Evolutionary conservation across 2,888 invertebrate species (phyloP).

Genomic region (Autographa gamma): DNA sequence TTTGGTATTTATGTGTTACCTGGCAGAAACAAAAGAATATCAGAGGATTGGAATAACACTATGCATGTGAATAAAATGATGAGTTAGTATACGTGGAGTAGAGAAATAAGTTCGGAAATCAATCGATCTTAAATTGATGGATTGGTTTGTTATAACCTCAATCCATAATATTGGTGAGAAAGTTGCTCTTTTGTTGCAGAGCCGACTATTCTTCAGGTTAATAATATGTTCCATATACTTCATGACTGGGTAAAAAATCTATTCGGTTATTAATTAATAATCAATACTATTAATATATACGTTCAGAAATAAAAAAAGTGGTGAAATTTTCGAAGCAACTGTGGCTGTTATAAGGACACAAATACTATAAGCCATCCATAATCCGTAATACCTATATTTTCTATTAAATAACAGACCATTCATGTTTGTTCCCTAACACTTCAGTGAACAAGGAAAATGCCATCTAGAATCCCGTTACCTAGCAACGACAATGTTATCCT

Average conservation of each 20-base stretch:
- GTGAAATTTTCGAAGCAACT: too few species aligned
- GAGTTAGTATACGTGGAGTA: conserved; percentile 2
- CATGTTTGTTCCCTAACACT: conserved; percentile 19
- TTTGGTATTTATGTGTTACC: too few species aligned
- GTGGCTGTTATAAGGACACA: too few species aligned
- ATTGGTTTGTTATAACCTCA: conserved; percentile 57
- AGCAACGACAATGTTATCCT: conserved; percentile 50
- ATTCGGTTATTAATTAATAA: too few species aligned
- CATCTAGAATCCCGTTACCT: conserved; percentile 32
- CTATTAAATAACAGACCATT: conserved; percentile 22
- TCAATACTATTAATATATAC: too few species aligned
- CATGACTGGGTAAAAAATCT: neutral
- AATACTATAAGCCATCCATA: neutral
- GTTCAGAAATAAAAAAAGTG: too few species aligned
- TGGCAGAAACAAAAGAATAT: neutral
- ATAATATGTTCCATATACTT: neutral
- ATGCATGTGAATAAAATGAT: conserved; percentile 18
- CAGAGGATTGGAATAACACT: neutral
- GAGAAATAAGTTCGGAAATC: conserved; percentile 59
- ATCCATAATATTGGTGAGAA: conserved; percentile 30
- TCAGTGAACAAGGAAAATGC: conserved; percentile 32
- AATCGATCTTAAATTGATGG: conserved; percentile 70
- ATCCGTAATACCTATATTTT: neutral
- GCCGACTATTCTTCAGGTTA: neutral
- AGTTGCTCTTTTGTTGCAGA: conserved; percentile 19